phyloP scores from a whole-genome alignment of 2,113 vertebrate species.

The Equus przewalskii region DNA sequence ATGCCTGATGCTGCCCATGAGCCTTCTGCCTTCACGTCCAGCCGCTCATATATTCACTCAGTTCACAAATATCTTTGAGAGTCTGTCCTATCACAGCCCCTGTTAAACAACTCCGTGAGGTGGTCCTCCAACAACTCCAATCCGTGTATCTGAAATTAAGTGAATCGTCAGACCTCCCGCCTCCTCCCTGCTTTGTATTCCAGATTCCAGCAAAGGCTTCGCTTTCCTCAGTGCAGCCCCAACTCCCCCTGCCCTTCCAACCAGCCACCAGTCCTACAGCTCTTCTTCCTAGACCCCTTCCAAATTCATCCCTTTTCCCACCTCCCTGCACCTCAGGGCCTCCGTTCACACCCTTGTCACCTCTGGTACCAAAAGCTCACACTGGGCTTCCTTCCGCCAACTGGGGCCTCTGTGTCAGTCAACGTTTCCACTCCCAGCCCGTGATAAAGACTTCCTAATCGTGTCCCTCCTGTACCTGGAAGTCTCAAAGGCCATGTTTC shows the following conservation, averaged over 20 bases:
- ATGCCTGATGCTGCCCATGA: neutral
- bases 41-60: neutral
- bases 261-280: neutral
- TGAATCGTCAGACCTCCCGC: neutral
- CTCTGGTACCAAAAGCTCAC: neutral
- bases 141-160: neutral
- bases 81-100: neutral
- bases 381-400: neutral
- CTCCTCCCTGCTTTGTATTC: neutral
- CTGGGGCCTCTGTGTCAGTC: neutral
- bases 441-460: neutral
- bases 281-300: neutral
- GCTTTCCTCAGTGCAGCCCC: accelerated
- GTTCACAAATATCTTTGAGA: neutral
- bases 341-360: neutral
- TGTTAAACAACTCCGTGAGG: neutral
- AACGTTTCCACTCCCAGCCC: neutral
- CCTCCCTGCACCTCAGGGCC: neutral
- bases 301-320: neutral
- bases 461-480: neutral
- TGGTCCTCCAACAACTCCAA: neutral
- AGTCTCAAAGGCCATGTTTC: neutral
- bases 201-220: neutral
- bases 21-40: neutral
- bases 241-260: neutral